phyloP scores from a whole-genome alignment of 1,140 invertebrate genomes.

The Drosophila busckii region DNA sequence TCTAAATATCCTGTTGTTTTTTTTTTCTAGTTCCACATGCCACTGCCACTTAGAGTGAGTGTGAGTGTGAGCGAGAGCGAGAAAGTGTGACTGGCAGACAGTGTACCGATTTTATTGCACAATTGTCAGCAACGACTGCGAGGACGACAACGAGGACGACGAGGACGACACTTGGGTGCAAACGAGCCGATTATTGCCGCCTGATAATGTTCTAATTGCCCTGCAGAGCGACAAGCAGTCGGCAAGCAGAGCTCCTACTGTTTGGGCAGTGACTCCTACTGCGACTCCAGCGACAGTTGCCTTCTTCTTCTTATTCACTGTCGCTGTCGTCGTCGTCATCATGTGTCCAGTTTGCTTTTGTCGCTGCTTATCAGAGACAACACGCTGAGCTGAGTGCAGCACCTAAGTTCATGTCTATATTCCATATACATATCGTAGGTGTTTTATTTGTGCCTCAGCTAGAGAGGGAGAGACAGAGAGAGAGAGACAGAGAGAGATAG shows the following conservation, averaged over 20 bases:
- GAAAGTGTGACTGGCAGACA: slow-evolving; percentile 8
- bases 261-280: slow-evolving; percentile 24
- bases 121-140: slow-evolving; percentile 36
- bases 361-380: not conserved
- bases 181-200: slow-evolving; percentile 74
- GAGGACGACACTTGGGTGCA: slow-evolving; percentile 72
- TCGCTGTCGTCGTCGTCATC: slow-evolving; percentile 31
- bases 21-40: slow-evolving; percentile 6
- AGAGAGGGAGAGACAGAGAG: slow-evolving; percentile 16
- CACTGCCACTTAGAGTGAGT: too few relatives aligned
- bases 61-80: slow-evolving; percentile 1
- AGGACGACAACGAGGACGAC: too few relatives aligned
- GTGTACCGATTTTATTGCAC: slow-evolving; percentile 48
- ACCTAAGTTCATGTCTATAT: too few relatives aligned
- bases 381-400: too few relatives aligned
- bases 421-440: slow-evolving; percentile 15
- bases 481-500: not conserved
- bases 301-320: slow-evolving; percentile 27
- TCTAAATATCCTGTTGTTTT: slow-evolving; percentile 30
- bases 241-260: slow-evolving; percentile 51
- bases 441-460: slow-evolving; percentile 31
- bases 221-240: slow-evolving; percentile 48
- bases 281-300: not conserved
- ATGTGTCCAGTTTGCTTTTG: slow-evolving; percentile 24
- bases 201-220: slow-evolving; percentile 74